These are phyloP conservation scores for Aphidius gifuensis DNA, from an alignment of 1,140 invertebrate genomes.

Conservation along the genomic window DNA sequence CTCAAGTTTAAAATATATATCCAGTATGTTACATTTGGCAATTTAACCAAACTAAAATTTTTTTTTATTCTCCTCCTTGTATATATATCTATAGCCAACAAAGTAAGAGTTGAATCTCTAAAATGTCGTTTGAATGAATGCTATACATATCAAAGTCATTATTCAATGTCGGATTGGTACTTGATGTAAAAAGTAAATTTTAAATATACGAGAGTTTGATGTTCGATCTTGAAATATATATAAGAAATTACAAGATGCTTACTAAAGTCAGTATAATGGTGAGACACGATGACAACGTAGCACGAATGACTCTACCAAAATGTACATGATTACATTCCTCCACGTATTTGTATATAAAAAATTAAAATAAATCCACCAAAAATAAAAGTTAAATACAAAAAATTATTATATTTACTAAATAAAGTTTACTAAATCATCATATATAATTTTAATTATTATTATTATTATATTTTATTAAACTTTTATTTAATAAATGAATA, in stretches of 20 bases:
- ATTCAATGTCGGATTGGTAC: slow-evolving; percentile 36
- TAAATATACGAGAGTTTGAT: background rate
- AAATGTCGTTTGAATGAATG: slow-evolving; percentile 23
- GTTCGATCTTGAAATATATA: slow-evolving; percentile 19
- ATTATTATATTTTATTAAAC: background rate
- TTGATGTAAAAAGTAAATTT: slow-evolving; percentile 22
- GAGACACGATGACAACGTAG: slow-evolving; percentile 3
- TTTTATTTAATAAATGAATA: slow-evolving; percentile 12
- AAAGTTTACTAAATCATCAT: background rate
- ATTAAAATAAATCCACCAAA: background rate
- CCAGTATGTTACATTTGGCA: too few species aligned
- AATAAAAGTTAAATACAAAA: background rate
- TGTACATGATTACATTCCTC: slow-evolving; percentile 13
- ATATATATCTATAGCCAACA: background rate
- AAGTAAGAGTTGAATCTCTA: slow-evolving; percentile 11
- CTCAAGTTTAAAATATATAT: background rate
- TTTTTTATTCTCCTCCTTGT: too few species aligned
- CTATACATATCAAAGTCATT: slow-evolving; percentile 22
- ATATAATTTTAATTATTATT: background rate
- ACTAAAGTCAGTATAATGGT: slow-evolving; percentile 27
- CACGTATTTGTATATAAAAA: background rate
- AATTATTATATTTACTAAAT: background rate
- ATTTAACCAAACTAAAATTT: too few species aligned
- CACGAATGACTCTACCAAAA: background rate
- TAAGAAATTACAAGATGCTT: slow-evolving; percentile 48